A percentile compares a stretch with the other conserved stretches of the same genome.
Evolutionary conservation across 2,113 vertebrate genomes (phyloP).

Genomic region (Lasiurus cinereus): DNA sequence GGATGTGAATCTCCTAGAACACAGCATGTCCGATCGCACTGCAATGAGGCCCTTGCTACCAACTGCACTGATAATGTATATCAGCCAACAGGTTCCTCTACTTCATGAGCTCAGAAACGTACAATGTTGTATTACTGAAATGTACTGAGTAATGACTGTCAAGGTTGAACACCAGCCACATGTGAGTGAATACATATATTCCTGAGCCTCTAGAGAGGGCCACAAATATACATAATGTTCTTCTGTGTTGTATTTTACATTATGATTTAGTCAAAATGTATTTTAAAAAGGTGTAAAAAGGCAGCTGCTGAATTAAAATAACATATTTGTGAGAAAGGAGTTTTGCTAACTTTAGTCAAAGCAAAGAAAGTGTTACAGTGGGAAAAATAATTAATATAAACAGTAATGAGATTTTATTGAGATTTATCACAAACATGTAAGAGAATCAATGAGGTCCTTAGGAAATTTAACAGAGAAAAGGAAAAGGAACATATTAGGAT

Average conservation of each 20-base stretch:
- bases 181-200: constrained; percentile 57
- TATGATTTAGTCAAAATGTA: constrained; percentile 69
- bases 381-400: neutral
- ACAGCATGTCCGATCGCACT: constrained; percentile 26
- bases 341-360: constrained; percentile 50
- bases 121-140: constrained; percentile 33
- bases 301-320: constrained; percentile 56
- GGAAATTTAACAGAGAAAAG: neutral
- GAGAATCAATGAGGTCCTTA: neutral
- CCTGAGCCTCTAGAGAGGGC: neutral
- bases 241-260: constrained; percentile 58
- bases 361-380: neutral
- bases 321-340: constrained; percentile 31
- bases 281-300: constrained; percentile 44
- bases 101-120: constrained; percentile 39
- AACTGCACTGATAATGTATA: constrained; percentile 66
- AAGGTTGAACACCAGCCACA: constrained; percentile 26
- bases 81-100: constrained; percentile 53
- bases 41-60: constrained; percentile 66
- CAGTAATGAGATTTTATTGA: neutral
- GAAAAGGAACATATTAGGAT: neutral
- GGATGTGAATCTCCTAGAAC: constrained; percentile 61
- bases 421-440: neutral
- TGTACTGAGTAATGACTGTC: constrained; percentile 54
- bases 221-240: constrained; percentile 42